phyloP scores from a whole-genome alignment of 2,113 vertebrate species.

The Bubalus kerabau region DNA sequence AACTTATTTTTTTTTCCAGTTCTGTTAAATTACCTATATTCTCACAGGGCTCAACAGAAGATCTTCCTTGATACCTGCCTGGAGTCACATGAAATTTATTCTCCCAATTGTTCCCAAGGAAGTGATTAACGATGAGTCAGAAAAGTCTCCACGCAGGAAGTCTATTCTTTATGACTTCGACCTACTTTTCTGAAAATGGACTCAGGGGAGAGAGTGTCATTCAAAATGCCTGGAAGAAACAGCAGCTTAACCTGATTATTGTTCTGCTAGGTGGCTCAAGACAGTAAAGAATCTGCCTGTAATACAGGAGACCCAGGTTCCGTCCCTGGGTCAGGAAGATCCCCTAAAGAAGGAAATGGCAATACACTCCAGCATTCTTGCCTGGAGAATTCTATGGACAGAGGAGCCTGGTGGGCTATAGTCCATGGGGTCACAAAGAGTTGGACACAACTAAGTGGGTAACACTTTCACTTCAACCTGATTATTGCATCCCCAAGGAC shows the following conservation, averaged over 20 bases:
- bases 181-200: constrained; percentile 56
- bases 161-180: constrained; percentile 26
- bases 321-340: not conserved
- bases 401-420: not conserved
- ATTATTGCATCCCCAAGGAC: not conserved
- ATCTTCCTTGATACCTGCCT: constrained; percentile 52
- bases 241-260: not conserved
- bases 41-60: constrained; percentile 27
- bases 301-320: not conserved
- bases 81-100: constrained; percentile 55
- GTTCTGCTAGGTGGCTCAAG: not conserved
- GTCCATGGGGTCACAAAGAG: not conserved
- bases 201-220: constrained; percentile 26
- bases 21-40: constrained; percentile 50
- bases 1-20: not conserved
- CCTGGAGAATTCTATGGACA: not conserved
- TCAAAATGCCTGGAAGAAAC: constrained; percentile 16
- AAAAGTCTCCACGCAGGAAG: constrained; percentile 17
- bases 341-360: not conserved
- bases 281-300: not conserved
- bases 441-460: not conserved
- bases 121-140: constrained; percentile 57
- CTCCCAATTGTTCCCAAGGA: constrained; percentile 33
- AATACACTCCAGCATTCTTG: not conserved
- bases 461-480: not conserved